Evolutionary conservation across 1,140 invertebrate species (phyloP), one percentile per base, ranked within the genome.

Genomic region (Tribolium castaneum): DNA sequence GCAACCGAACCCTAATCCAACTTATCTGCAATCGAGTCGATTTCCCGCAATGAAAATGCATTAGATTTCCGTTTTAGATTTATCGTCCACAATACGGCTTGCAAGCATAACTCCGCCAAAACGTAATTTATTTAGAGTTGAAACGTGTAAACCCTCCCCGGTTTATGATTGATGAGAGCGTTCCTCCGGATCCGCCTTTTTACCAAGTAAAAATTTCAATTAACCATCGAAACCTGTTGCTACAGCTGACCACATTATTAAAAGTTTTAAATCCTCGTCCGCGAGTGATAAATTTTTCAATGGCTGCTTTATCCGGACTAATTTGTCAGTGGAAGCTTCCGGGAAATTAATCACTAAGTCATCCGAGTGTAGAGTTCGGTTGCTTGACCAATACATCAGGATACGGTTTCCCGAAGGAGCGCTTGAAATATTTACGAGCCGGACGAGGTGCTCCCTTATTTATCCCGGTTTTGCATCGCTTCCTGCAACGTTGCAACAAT

Each of bases 351-450:
- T 62, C 56, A 62, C 56, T 6, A n/a, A 62, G 19, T 62, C 56
- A 10, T 62, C 22, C 56, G 16, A 13, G 56, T 62, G 56, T 62
- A 62, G 56, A 62, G 56, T n/a, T 62, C 56, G 22, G 56, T 62
- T 62, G 56, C 56, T 62, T 62, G 56, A 62, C 56, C 56, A 62
- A 62, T 62, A 62, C 13, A 62, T 62, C 56, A 62, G 10, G 56
- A 30, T 62, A 25, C 56, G 19, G 56, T 62, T 62, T 62, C 56
- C 56, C 56, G 22, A 30, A 62, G 56, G 56, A 62, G 56, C 13
- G 19, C 19, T 25, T 62, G 56, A 62, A 62, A 62, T 62, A 62
- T 62, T 62, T 62, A 62, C 22, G 56, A 59, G 6, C 16, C 54
- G 9, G 14, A 52, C 51, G 13, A 54, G 52, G 12, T 54, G 9